A percentile compares a stretch with the other conserved stretches of the same genome.
Conservation (phyloP, 2,888 invertebrate species). For the Chrysopilus asiliformis region DNA sequence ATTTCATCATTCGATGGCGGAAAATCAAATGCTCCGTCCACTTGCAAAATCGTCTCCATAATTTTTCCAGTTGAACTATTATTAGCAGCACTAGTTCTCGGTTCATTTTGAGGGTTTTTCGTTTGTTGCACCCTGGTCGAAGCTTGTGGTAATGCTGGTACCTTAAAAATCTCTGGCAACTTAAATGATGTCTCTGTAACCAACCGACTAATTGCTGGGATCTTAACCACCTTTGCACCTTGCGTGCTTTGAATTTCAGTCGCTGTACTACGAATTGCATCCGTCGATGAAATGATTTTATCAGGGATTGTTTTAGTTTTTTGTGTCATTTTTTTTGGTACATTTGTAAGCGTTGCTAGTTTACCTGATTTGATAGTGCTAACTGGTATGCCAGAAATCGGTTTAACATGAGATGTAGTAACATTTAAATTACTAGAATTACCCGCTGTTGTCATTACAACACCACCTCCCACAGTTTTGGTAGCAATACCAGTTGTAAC, state of each 20-base stretch:
- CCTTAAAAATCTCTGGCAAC: conserved; percentile 7
- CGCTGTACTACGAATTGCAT: conserved; percentile 14
- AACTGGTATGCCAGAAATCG: conserved; percentile 31
- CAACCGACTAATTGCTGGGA: conserved; percentile 39
- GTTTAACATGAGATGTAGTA: conserved; percentile 31
- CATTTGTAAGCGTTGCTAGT: conserved; percentile 44
- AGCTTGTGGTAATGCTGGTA: conserved; percentile 17
- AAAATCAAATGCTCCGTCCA: conserved; percentile 23
- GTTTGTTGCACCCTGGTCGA: conserved; percentile 26
- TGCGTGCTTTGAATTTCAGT: conserved; percentile 19
- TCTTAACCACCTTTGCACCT: conserved; percentile 39
- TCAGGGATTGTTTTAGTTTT: conserved; percentile 54
- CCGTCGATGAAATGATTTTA: conserved; percentile 41
- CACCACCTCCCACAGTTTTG: conserved; percentile 48
- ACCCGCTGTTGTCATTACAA: conserved; percentile 43
- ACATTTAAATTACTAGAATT: conserved; percentile 19
- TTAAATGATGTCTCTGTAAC: conserved; percentile 21
- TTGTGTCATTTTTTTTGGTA: conserved; percentile 26
- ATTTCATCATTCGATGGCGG: not conserved
- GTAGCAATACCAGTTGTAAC: conserved; percentile 56
- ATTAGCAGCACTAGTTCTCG: conserved; percentile 47
- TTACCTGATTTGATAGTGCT: conserved; percentile 51
- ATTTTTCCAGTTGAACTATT: conserved; percentile 8
- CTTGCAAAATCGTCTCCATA: conserved; percentile 27
- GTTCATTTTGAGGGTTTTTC: conserved; percentile 40